These are phyloP conservation scores for Hirtodrosophila cameraria DNA, from an alignment of 2,888 invertebrate genomes.

Conservation along the genomic window DNA sequence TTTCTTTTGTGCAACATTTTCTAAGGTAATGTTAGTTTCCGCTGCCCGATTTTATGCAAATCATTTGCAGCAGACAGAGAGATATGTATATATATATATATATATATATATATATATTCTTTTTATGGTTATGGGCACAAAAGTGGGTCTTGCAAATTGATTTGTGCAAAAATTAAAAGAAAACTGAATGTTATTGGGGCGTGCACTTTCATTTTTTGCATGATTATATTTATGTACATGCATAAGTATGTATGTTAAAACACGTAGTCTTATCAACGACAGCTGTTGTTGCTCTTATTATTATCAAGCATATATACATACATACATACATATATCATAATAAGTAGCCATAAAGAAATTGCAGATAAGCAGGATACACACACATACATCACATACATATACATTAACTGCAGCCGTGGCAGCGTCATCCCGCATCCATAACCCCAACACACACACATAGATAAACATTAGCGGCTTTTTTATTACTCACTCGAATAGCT, in stretches of 20 bases:
- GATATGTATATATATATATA: too few relatives aligned
- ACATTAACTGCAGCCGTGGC: conserved; percentile 6
- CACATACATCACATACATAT: neutral
- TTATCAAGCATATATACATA: conserved; percentile 35
- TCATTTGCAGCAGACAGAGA: conserved; percentile 2
- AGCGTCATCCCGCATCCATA: conserved; percentile 31
- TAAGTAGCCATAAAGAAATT: conserved; percentile 30
- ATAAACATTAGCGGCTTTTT: conserved; percentile 18
- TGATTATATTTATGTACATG: too few relatives aligned
- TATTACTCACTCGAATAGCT: conserved; percentile 77
- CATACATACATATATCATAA: too few relatives aligned
- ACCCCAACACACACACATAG: neutral
- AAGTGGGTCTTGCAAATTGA: too few relatives aligned
- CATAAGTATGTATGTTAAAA: too few relatives aligned
- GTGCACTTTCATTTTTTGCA: conserved; percentile 19
- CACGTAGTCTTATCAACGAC: conserved; percentile 34
- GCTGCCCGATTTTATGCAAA: conserved; percentile 10
- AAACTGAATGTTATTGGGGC: too few relatives aligned
- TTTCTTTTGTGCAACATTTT: conserved; percentile 9
- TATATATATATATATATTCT: too few relatives aligned
- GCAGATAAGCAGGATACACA: conserved; percentile 56
- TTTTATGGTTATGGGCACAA: conserved; percentile 7
- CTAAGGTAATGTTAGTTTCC: neutral
- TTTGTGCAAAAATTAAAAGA: conserved; percentile 19
- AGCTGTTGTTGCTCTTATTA: conserved; percentile 25